phyloP scores from a whole-genome alignment of 2,888 invertebrate genomes.

The Phania funesta region DNA sequence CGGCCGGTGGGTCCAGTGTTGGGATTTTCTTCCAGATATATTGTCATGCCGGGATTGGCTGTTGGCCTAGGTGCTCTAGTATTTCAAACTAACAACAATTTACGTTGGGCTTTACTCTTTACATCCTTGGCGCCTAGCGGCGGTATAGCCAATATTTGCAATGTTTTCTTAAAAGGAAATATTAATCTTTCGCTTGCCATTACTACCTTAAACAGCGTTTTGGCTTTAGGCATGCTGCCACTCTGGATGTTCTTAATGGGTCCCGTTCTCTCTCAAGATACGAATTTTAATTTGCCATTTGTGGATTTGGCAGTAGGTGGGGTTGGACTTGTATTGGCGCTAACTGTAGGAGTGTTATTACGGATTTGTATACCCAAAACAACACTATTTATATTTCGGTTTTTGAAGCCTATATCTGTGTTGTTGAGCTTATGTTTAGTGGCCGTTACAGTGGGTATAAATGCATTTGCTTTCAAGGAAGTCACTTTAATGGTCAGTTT shows the following conservation, averaged over 20 bases:
- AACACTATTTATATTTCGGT: constrained; percentile 85
- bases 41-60: constrained; percentile 89
- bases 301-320: constrained; percentile 86
- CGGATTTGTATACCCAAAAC: constrained; percentile 85
- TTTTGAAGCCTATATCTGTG: constrained; percentile 90
- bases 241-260: constrained; percentile 93
- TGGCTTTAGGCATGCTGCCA: constrained; percentile 93
- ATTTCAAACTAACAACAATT: constrained; percentile 83
- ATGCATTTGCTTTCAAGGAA: constrained; percentile 90
- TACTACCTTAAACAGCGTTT: constrained; percentile 92
- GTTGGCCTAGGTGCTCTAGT: constrained; percentile 76
- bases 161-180: constrained; percentile 93
- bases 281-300: constrained; percentile 88
- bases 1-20: constrained; percentile 88
- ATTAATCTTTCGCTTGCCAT: constrained; percentile 94
- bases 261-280: constrained; percentile 85
- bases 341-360: constrained; percentile 83
- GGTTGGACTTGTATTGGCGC: constrained; percentile 86
- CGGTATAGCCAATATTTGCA: constrained; percentile 97
- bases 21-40: constrained; percentile 87
- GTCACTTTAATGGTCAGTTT: constrained; percentile 60
- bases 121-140: constrained; percentile 92
- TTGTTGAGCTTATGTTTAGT: constrained; percentile 89
- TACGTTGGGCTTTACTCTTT: constrained; percentile 91
- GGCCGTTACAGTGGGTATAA: constrained; percentile 90